These are phyloP conservation scores for Harpalus rufipes DNA, from an alignment of 2,888 invertebrate genomes.

Conservation along the genomic window DNA sequence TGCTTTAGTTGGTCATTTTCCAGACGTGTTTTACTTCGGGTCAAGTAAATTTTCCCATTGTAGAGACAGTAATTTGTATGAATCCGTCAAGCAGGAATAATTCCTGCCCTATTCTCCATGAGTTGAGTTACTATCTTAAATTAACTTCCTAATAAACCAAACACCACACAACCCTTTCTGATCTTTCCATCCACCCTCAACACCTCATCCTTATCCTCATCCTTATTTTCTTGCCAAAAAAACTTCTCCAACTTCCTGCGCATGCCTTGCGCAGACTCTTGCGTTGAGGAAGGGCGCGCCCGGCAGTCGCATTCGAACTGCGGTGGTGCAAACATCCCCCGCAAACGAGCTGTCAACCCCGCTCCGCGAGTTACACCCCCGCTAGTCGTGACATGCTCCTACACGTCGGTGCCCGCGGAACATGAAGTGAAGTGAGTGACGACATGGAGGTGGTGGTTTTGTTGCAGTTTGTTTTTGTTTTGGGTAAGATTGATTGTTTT, in stretches of 20 bases:
- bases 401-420: background rate
- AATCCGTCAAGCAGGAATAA: too few relatives aligned
- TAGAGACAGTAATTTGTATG: too few relatives aligned
- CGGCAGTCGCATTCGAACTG: background rate
- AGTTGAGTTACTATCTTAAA: too few relatives aligned
- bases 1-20: too few relatives aligned
- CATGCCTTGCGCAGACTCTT: background rate
- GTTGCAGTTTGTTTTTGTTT: conserved; percentile 8
- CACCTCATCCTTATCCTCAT: background rate
- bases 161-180: background rate
- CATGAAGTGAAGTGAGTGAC: background rate
- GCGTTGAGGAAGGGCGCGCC: conserved; percentile 7
- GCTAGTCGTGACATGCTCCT: background rate
- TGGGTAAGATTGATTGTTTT: background rate
- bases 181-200: background rate
- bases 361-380: conserved; percentile 6
- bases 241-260: background rate
- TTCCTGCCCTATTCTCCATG: too few relatives aligned
- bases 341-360: background rate
- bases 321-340: background rate
- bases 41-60: too few relatives aligned
- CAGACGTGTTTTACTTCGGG: too few relatives aligned
- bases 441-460: conserved; percentile 3
- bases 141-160: conserved; percentile 11
- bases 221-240: background rate